Evolutionary conservation across 1,140 invertebrate genomes (phyloP), one percentile per base, ranked within the genome.

Genomic region (Ctenoplectra terminalis): DNA sequence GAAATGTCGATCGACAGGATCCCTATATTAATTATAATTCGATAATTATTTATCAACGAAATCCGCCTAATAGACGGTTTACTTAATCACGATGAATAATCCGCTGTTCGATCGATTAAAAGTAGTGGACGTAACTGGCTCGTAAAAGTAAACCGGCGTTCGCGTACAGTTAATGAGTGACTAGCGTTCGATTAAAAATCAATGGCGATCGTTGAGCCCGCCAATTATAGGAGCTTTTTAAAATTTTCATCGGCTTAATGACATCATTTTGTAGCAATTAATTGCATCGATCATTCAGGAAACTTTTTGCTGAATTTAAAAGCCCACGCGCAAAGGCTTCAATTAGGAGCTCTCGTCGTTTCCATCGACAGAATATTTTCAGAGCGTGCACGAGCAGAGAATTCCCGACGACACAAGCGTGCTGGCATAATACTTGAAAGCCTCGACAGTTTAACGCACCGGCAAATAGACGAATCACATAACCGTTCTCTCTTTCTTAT

Each of bases 391-490:
- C 46, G 20, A 54, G 34, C 13, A 13, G 37, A 1, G 13, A 26
- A 40, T 66, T 13, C 52, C n/a, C 15, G 52, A 11, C 23, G 23
- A 20, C 46, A 37, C 15, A 31, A 40, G 13, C 34, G 60, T 23
- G 26, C 31, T 46, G 48, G 23, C 40, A 48, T 20, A 31, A 69
- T 37, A 54, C 66, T 71, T n/a, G 58, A 79, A 40, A 79, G 46
- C 46, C 9, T 23, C 17, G 67, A 79, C 58, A 46, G 50, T 43
- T 79, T 72, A 63, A 70, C 54, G 40, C 64, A 50, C 13, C 40
- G 72, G 72, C 60, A 83, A 83, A 86, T 82, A 82, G 72, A 71
- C 77, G 82, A 76, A 72, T 50, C 67, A 40, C 61, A 48, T 54
- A 69, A 69, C 64, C 69, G n/a, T 69, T 48, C 34, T 15, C 1